Percentiles rank a stretch among this genome's conserved stretches.
Conservation (phyloP, 53 echinoderm and acorn worm genomes). For the Pentamera pediparva region DNA sequence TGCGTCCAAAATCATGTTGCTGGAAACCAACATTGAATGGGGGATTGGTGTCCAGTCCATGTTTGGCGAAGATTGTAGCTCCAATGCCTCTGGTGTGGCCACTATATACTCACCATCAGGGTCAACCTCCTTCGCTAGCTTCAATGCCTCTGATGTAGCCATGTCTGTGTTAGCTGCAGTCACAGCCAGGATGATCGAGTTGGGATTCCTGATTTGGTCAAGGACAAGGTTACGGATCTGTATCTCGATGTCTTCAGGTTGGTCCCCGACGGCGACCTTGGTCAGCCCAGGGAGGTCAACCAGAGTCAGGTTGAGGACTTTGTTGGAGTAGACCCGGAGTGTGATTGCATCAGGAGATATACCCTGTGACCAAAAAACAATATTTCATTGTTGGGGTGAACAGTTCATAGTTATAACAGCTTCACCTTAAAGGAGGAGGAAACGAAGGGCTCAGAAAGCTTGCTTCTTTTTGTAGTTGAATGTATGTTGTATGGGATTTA, state of each 20-base stretch:
- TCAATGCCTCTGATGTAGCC: conserved; percentile 95
- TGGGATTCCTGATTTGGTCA: conserved; percentile 90
- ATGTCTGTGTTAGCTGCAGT: conserved; percentile 98
- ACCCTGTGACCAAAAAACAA: conserved; percentile 49
- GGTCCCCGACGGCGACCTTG: conserved; percentile 96
- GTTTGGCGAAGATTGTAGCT: no score
- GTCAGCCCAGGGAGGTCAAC: conserved; percentile 97
- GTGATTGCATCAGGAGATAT: conserved; percentile 84
- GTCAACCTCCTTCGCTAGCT: conserved; percentile 88
- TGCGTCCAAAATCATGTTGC: no score
- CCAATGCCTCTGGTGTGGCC: no score
- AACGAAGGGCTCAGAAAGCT: no score
- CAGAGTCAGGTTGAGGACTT: conserved; percentile 88
- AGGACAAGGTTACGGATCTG: conserved; percentile 84
- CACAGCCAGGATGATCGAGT: conserved; percentile 92
- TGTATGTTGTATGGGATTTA: no score
- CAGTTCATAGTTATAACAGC: neutral
- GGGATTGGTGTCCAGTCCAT: no score
- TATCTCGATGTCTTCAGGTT: conserved; percentile 89
- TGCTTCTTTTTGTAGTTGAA: no score
- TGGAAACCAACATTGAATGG: no score
- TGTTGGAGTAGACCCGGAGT: conserved; percentile 86
- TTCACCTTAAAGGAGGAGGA: neutral
- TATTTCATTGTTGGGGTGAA: neutral
- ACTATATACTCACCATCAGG: conserved; percentile 86